Conservation (phyloP, 2,888 invertebrate genomes). For the Euplagia quadripunctaria region DNA sequence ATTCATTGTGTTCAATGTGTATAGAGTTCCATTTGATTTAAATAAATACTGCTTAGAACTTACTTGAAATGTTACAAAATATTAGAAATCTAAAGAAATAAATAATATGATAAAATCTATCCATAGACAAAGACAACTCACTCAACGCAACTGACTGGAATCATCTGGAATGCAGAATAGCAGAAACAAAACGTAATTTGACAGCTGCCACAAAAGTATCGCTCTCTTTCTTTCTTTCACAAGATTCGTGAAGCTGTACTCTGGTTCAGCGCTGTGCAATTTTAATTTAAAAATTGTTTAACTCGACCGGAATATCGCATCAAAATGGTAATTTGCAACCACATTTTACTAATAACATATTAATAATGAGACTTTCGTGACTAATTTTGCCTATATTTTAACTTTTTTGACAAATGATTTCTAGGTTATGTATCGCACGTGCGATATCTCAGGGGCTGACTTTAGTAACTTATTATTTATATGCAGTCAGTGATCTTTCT, state of each 20-base stretch:
- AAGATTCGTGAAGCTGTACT: constrained; percentile 74
- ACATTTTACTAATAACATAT: not conserved
- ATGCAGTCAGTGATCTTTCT: not conserved
- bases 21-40: too few relatives aligned
- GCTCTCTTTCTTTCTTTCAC: constrained; percentile 64
- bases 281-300: constrained; percentile 90
- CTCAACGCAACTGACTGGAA: too few relatives aligned
- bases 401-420: constrained; percentile 19
- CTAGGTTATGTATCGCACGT: constrained; percentile 77
- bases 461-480: not conserved
- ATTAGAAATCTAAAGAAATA: too few relatives aligned
- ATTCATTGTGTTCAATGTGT: too few relatives aligned
- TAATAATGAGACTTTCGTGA: not conserved
- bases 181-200: constrained; percentile 24
- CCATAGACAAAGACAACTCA: too few relatives aligned
- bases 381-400: not conserved
- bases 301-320: constrained; percentile 92
- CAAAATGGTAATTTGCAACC: constrained; percentile 86
- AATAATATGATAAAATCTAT: too few relatives aligned
- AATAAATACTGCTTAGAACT: too few relatives aligned
- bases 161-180: too few relatives aligned
- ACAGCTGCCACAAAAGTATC: not conserved
- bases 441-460: constrained; percentile 31
- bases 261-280: constrained; percentile 98
- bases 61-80: too few relatives aligned